Evolutionary conservation across 2,113 vertebrate genomes (phyloP).

Genomic region (Oncorhynchus tshawytscha): DNA sequence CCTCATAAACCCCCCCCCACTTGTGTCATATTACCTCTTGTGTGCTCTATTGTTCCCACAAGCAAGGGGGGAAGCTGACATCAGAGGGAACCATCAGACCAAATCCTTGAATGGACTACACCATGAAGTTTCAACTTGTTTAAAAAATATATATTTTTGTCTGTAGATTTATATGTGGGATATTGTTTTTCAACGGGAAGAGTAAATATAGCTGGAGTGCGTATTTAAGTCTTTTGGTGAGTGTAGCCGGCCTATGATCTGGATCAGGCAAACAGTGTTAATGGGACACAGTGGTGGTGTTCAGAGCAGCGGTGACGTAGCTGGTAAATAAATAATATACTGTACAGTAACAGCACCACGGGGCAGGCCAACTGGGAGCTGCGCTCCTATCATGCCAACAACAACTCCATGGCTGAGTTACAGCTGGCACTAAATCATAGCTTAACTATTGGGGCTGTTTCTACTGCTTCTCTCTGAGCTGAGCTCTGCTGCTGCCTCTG

Average conservation of each 20-base stretch:
- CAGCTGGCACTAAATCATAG: constrained; percentile 53
- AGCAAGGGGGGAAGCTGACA: too few species aligned
- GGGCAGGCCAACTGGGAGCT: constrained; percentile 27
- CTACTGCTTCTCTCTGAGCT: constrained; percentile 5
- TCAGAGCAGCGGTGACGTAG: constrained; percentile 42
- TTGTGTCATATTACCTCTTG: too few species aligned
- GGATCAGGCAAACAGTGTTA: constrained; percentile 8
- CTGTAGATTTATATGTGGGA: too few species aligned
- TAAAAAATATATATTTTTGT: too few species aligned
- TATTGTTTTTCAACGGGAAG: too few species aligned
- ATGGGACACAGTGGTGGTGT: constrained; percentile 27
- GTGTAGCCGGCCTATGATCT: background rate
- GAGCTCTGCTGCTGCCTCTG: constrained; percentile 17
- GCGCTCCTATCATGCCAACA: constrained; percentile 54
- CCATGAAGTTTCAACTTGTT: too few species aligned
- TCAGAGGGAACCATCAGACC: too few species aligned
- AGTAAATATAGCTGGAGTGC: too few species aligned
- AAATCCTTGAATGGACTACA: too few species aligned
- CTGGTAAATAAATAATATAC: constrained; percentile 62
- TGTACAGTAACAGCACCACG: constrained; percentile 25
- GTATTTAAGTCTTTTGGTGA: background rate
- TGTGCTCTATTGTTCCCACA: too few species aligned
- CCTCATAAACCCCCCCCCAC: too few species aligned
- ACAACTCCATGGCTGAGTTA: constrained; percentile 17
- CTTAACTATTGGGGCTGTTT: constrained; percentile 44